Base-by-base conservation (phyloP, 2,888 invertebrate species). In the Nasonovia ribisnigri region DNA sequence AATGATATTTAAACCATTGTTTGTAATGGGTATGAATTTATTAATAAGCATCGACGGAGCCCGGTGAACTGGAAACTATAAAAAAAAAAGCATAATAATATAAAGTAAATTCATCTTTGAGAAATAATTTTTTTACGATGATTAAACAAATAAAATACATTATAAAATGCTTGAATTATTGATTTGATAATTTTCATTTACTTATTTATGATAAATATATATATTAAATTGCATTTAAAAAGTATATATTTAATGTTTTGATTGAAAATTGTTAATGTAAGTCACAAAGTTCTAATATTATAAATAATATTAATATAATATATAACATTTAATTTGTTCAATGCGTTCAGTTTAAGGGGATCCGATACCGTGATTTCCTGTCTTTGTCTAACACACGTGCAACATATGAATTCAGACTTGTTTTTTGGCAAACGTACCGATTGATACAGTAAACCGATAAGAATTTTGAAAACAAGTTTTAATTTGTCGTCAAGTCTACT, bases 1-100 rank as follows among this genome's bases (percentile, higher is more conserved):
- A 92, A 92, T 92, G 46, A 89, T 77, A 77, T 89, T 84, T 89
- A 84, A 46, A 93, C 54, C 51, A 51, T 42, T 51, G 67, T 88
- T 93, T 57, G 43, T 89, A 89, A 93, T 84, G 84, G 36, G n/a
- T n/a, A 89, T 84, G 57, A 24, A 88, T 89, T 92, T 89, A 89
- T 89, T 84, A 89, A 89, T 43, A 54, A 60, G 24, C 48, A 48
- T 92, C 60, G 5, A 5, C 48, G 5, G 91, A 29, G 29, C 46
- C 48, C 29, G 36, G 29, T 20, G 51, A 51, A 90, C 77, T 51
- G 77, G 26, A 90, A 51, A 51, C n/a, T 20, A 42, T 36, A 20
- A 36, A 77, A 77, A 2, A 90, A 90, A 67, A n/a, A n/a, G n/a
- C 77, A 77, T 6, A 36, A 77, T 77, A 57, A 54, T 89, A 57